phyloP scores from a whole-genome alignment of 2,797 vertebrate genomes.

The Tarsius wallacei region DNA sequence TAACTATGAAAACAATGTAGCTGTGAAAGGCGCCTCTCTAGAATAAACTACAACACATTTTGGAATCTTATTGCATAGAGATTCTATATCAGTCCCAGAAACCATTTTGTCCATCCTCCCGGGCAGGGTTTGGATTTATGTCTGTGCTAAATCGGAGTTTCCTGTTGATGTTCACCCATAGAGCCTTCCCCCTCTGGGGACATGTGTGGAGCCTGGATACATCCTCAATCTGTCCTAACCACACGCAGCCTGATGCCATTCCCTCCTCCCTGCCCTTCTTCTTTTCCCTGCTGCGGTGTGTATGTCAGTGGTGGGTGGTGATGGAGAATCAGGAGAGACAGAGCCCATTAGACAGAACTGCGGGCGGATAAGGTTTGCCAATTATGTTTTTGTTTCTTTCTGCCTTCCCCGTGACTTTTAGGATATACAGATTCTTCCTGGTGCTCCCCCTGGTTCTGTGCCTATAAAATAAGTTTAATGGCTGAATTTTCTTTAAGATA shows the following conservation, averaged over 20 bases:
- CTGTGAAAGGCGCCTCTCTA: not conserved
- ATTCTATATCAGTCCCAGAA: not conserved
- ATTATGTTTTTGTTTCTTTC: conserved; percentile 88
- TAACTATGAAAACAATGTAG: not conserved
- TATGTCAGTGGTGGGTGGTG: conserved; percentile 81
- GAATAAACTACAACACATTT: not conserved
- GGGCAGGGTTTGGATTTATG: conserved; percentile 68
- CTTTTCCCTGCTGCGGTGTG: conserved; percentile 73
- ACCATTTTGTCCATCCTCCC: not conserved
- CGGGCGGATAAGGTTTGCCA: conserved; percentile 88
- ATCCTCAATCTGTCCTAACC: conserved; percentile 80
- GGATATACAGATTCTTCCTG: conserved; percentile 89
- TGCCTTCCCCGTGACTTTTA: conserved; percentile 86
- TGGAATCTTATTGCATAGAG: not conserved
- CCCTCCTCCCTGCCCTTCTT: not conserved
- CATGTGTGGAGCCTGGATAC: conserved; percentile 55
- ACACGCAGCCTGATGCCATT: conserved; percentile 78
- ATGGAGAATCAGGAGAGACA: conserved; percentile 86
- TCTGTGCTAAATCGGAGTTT: conserved; percentile 67
- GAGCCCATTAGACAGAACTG: conserved; percentile 88
- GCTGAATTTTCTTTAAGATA: conserved; percentile 92
- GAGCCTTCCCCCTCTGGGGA: conserved; percentile 61
- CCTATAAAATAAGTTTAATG: conserved; percentile 93
- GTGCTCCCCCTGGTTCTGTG: conserved; percentile 90
- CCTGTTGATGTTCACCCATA: conserved; percentile 46